These are phyloP conservation scores for Leistus spinibarbis DNA, from an alignment of 2,888 invertebrate species.

Conservation along the genomic window DNA sequence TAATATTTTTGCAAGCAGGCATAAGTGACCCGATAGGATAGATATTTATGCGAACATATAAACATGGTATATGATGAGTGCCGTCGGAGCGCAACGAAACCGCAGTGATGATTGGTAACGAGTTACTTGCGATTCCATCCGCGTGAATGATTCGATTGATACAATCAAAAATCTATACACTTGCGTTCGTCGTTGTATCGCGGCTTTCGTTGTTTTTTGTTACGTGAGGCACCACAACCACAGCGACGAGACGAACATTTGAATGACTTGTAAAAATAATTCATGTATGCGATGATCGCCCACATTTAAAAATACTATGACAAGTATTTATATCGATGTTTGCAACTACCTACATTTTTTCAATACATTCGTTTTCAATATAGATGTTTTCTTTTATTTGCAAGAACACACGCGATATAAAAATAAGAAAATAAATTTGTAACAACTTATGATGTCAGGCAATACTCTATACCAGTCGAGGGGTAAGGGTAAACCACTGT, in stretches of 20 bases:
- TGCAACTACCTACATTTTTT: background rate
- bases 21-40: no score
- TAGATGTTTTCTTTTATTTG: background rate
- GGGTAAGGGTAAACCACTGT: no score
- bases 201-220: constrained; percentile 17
- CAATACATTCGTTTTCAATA: background rate
- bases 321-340: background rate
- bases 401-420: no score
- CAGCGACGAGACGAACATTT: constrained; percentile 18
- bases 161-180: constrained; percentile 24
- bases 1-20: no score
- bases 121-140: constrained; percentile 31
- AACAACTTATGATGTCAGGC: no score
- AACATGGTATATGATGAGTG: background rate
- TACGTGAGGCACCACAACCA: constrained; percentile 8
- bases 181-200: background rate
- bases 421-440: no score
- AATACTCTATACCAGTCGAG: no score
- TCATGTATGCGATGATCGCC: constrained; percentile 20
- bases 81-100: constrained; percentile 22
- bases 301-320: constrained; percentile 7
- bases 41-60: background rate
- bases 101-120: constrained; percentile 33
- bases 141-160: constrained; percentile 37
- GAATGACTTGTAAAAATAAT: constrained; percentile 35